A percentile compares a stretch with the other conserved stretches of the same genome.
Conservation (phyloP, 92 coral and sea anemone genomes). For the Montipora capitata region DNA sequence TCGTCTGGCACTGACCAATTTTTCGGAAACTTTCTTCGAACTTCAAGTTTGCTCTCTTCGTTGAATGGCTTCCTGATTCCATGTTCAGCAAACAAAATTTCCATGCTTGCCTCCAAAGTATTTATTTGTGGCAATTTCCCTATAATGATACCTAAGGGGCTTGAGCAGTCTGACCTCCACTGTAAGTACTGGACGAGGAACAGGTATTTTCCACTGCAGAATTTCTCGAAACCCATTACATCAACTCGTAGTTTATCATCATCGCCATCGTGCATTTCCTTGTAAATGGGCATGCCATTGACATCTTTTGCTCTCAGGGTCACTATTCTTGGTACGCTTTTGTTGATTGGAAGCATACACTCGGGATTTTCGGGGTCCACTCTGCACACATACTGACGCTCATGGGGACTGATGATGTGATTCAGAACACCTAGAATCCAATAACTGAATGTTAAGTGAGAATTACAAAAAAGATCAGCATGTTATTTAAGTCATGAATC, state of each 20-base stretch:
- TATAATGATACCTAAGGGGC: constrained; percentile 74
- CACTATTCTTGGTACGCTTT: constrained; percentile 31
- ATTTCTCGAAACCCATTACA: constrained; percentile 14
- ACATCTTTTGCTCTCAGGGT: constrained; percentile 29
- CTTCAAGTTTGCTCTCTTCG: constrained; percentile 31
- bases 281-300: constrained; percentile 53
- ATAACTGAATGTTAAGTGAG: background rate
- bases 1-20: constrained; percentile 67
- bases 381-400: constrained; percentile 72
- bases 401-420: constrained; percentile 58
- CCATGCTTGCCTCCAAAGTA: constrained; percentile 57
- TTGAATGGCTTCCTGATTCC: constrained; percentile 55
- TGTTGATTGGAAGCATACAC: constrained; percentile 70
- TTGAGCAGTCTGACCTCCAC: constrained; percentile 65
- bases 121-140: constrained; percentile 49
- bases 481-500: no score
- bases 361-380: constrained; percentile 52
- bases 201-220: constrained; percentile 74
- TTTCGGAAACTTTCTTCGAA: constrained; percentile 28
- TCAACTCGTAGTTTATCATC: constrained; percentile 15
- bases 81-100: constrained; percentile 76
- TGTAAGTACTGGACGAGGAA: constrained; percentile 75
- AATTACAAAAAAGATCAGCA: no score
- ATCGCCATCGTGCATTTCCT: constrained; percentile 16
- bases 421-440: background rate